phyloP scores from a whole-genome alignment of 2,113 vertebrate genomes.

The Colistium nudipinnis region DNA sequence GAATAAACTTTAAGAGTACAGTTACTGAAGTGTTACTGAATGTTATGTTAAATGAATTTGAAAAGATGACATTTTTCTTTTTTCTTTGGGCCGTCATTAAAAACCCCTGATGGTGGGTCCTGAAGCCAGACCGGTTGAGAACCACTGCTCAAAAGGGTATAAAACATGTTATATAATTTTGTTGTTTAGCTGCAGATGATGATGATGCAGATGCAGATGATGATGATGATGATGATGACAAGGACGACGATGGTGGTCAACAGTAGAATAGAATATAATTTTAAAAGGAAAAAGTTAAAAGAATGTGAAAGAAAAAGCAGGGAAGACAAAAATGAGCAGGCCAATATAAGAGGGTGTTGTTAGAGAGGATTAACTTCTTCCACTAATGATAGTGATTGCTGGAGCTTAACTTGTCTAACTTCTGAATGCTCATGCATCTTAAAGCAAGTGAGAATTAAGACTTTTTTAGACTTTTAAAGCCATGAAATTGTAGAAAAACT shows the following conservation, averaged over 20 bases:
- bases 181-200: too few relatives aligned
- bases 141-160: background rate
- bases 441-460: background rate
- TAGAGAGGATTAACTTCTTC: conserved; percentile 42
- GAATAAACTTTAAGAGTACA: too few relatives aligned
- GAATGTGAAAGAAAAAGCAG: background rate
- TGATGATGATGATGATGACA: too few relatives aligned
- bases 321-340: conserved; percentile 19
- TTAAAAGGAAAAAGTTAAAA: conserved; percentile 12
- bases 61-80: too few relatives aligned
- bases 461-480: background rate
- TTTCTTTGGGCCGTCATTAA: too few relatives aligned
- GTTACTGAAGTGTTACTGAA: too few relatives aligned
- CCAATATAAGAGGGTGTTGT: conserved; percentile 24
- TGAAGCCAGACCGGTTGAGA: too few relatives aligned
- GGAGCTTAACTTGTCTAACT: conserved; percentile 36
- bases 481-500: background rate
- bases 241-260: background rate
- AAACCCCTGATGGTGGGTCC: too few relatives aligned
- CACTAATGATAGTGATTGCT: conserved; percentile 33
- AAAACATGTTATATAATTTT: background rate
- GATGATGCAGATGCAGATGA: too few relatives aligned
- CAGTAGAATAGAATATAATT: background rate
- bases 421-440: background rate
- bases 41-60: too few relatives aligned